Evolutionary conservation across 2,888 invertebrate genomes (phyloP).

Genomic region (Amphipyra berbera): DNA sequence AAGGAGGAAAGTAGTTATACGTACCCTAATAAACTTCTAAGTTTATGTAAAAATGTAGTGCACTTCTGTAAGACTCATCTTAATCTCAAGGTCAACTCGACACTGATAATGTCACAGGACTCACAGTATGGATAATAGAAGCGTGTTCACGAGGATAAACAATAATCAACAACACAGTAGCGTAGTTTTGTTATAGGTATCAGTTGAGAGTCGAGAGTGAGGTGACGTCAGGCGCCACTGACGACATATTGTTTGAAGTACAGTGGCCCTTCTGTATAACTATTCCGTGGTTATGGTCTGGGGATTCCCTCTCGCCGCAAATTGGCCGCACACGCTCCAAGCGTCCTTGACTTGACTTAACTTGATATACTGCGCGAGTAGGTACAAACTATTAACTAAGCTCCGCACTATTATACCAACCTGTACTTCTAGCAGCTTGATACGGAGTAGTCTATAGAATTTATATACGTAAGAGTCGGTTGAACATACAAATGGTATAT

Average conservation of each 20-base stretch:
- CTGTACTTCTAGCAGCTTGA: neutral
- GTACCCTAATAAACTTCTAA: too few relatives aligned
- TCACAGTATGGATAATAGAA: too few relatives aligned
- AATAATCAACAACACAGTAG: too few relatives aligned
- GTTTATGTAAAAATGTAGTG: too few relatives aligned
- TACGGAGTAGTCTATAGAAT: constrained; percentile 1
- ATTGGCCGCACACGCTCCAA: constrained; percentile 43
- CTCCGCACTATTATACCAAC: constrained; percentile 1
- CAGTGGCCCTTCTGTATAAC: constrained; percentile 22
- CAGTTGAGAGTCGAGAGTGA: too few relatives aligned
- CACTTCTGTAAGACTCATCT: too few relatives aligned
- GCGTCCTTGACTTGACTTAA: constrained; percentile 46
- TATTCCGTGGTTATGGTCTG: constrained; percentile 14
- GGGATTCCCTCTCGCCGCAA: constrained; percentile 50
- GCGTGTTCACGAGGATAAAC: too few relatives aligned
- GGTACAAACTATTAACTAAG: constrained; percentile 35
- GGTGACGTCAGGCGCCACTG: too few relatives aligned
- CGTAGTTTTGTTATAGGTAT: too few relatives aligned
- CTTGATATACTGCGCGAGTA: constrained; percentile 33
- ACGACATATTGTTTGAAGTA: neutral
- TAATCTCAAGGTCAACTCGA: too few relatives aligned
- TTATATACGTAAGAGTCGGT: constrained; percentile 8
- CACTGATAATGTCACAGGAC: too few relatives aligned
- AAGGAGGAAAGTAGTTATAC: too few relatives aligned
- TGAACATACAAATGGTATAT: constrained; percentile 12